These are phyloP conservation scores for Cylloceria caligata DNA, from an alignment of 2,888 invertebrate genomes.

Conservation along the genomic window DNA sequence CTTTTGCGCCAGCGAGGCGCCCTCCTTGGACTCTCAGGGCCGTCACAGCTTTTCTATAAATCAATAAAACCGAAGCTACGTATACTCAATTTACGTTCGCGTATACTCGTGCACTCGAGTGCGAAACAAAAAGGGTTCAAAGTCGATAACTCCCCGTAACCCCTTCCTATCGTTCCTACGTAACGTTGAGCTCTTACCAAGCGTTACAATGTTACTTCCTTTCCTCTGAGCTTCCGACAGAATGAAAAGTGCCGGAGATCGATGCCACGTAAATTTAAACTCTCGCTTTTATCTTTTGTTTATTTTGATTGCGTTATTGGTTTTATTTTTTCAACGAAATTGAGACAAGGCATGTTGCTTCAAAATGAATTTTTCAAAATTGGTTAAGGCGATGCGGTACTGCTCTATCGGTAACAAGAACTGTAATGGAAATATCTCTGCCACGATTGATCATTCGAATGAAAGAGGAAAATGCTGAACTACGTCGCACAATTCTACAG, in stretches of 20 bases:
- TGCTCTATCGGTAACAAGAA: too few species aligned
- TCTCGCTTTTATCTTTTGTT: background rate
- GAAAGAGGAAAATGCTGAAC: too few species aligned
- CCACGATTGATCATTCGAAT: too few species aligned
- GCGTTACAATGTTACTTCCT: background rate
- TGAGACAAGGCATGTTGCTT: too few species aligned
- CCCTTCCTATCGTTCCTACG: background rate
- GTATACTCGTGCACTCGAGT: constrained; percentile 1
- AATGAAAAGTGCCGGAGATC: background rate
- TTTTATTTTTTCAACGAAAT: too few species aligned
- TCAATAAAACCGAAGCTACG: constrained; percentile 62
- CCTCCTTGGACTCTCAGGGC: constrained; percentile 57
- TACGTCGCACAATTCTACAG: too few species aligned
- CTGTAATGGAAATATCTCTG: too few species aligned
- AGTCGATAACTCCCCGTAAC: constrained; percentile 12
- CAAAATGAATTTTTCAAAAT: too few species aligned
- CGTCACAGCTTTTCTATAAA: constrained; percentile 61
- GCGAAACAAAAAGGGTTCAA: constrained; percentile 18
- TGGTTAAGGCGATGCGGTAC: too few species aligned
- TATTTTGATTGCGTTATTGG: background rate
- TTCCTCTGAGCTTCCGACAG: background rate
- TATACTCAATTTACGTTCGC: background rate
- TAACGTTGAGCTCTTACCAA: background rate
- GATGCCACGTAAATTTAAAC: background rate
- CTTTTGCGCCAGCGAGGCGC: constrained; percentile 50